Evolutionary conservation across 2,113 vertebrate genomes (phyloP).

Genomic region (Chionodraco myersi): DNA sequence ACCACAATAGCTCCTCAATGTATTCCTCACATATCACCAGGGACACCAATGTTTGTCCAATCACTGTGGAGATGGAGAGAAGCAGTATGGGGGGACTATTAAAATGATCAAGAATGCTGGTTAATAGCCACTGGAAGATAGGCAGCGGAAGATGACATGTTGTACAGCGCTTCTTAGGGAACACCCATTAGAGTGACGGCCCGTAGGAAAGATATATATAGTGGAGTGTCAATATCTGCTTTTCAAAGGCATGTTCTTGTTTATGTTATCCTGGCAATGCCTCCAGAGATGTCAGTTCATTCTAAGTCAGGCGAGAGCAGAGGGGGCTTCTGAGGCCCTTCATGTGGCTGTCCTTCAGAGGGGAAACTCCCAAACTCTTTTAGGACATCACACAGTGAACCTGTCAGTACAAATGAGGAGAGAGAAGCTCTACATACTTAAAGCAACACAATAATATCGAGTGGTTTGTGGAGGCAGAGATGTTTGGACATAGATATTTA

Average conservation of each 20-base stretch:
- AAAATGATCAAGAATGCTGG: slow-evolving; percentile 72
- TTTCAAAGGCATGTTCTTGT: slow-evolving; percentile 61
- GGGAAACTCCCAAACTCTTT: slow-evolving; percentile 56
- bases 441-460: not conserved
- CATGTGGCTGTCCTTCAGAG: slow-evolving; percentile 41
- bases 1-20: slow-evolving; percentile 76
- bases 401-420: slow-evolving; percentile 39
- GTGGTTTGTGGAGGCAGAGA: too few relatives aligned
- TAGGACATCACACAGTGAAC: slow-evolving; percentile 51
- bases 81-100: slow-evolving; percentile 69
- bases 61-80: slow-evolving; percentile 58
- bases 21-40: slow-evolving; percentile 70
- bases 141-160: slow-evolving; percentile 58
- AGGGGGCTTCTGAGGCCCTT: slow-evolving; percentile 42
- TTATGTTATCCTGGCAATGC: slow-evolving; percentile 64
- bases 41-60: slow-evolving; percentile 75
- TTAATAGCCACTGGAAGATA: slow-evolving; percentile 70
- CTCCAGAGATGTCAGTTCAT: slow-evolving; percentile 59
- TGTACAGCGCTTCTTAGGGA: slow-evolving; percentile 53
- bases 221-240: slow-evolving; percentile 41
- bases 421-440: slow-evolving; percentile 19
- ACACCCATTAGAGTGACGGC: slow-evolving; percentile 63
- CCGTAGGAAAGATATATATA: slow-evolving; percentile 53
- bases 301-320: slow-evolving; percentile 42
- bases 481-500: too few relatives aligned